Evolutionary conservation across 2,888 invertebrate species (phyloP).

Genomic region (Chalcis sispes): DNA sequence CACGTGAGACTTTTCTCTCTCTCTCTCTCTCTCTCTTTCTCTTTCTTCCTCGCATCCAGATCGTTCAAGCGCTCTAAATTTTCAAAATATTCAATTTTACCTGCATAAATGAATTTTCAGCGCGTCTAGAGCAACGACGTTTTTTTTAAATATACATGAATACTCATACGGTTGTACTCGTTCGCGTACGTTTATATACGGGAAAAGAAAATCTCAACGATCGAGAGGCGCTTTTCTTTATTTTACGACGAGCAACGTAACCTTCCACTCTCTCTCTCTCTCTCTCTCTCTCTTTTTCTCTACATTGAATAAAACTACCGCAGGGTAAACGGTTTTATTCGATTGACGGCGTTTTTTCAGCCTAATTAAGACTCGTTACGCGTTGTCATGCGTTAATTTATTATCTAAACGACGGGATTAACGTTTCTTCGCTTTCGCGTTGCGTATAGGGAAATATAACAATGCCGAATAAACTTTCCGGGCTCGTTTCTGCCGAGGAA

Average conservation of each 20-base stretch:
- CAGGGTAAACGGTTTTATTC: not conserved
- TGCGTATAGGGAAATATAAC: no score
- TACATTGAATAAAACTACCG: no score
- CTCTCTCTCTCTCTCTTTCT: no score
- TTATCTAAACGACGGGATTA: not conserved
- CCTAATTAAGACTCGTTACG: slow-evolving; percentile 43
- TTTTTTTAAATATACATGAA: not conserved
- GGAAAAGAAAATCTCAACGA: not conserved
- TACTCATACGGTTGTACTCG: not conserved
- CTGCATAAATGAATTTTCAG: slow-evolving; percentile 49
- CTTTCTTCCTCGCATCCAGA: no score
- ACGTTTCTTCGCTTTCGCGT: not conserved
- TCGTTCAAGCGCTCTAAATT: slow-evolving; percentile 26
- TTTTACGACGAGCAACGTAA: slow-evolving; percentile 37
- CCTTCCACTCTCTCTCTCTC: no score
- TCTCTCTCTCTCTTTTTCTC: no score
- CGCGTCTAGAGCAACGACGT: slow-evolving; percentile 12
- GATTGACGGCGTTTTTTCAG: slow-evolving; percentile 22
- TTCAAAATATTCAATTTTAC: slow-evolving; percentile 54
- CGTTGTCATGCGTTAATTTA: slow-evolving; percentile 40
- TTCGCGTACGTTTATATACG: not conserved
- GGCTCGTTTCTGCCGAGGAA: slow-evolving; percentile 12
- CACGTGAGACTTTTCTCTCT: not conserved
- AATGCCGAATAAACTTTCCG: slow-evolving; percentile 37
- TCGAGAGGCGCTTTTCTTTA: slow-evolving; percentile 37